phyloP scores from a whole-genome alignment of 92 coral and sea anemone species.

The Chrysogorgia sp. region DNA sequence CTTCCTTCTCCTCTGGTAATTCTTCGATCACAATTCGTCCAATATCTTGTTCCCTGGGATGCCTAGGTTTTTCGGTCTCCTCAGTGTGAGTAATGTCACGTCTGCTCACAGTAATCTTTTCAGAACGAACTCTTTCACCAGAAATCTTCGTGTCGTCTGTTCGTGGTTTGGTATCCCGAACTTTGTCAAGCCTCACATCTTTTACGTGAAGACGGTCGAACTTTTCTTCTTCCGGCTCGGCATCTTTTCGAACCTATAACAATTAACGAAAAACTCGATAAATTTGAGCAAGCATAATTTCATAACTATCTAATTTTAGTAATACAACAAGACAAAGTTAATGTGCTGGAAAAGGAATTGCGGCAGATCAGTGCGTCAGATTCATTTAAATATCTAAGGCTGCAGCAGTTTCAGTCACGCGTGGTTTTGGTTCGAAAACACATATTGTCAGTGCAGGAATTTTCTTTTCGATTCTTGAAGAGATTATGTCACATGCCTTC shows the following conservation, averaged over 20 bases:
- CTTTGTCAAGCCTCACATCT: not conserved
- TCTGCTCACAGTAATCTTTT: not conserved
- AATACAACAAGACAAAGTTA: too few species aligned
- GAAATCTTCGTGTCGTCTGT: constrained; percentile 6
- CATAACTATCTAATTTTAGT: too few species aligned
- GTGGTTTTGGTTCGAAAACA: too few species aligned
- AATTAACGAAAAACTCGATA: not conserved
- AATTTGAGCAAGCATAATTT: not conserved
- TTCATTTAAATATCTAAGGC: too few species aligned
- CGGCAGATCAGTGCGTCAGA: too few species aligned
- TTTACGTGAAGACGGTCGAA: constrained; percentile 4
- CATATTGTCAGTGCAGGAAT: too few species aligned
- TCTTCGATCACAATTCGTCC: constrained; percentile 42
- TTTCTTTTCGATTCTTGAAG: too few species aligned
- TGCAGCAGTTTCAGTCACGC: too few species aligned
- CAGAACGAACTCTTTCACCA: not conserved
- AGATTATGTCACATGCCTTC: too few species aligned
- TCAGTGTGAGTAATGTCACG: not conserved
- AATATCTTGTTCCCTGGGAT: not conserved
- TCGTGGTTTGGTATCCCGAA: constrained; percentile 1
- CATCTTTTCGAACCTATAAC: not conserved
- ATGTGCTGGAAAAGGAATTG: too few species aligned
- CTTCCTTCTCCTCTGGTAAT: constrained; percentile 3
- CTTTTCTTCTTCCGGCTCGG: not conserved
- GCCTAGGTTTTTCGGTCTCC: not conserved